A percentile compares a stretch with the other conserved stretches of the same genome.
Evolutionary conservation across 2,888 invertebrate genomes (phyloP).

Genomic region (Frankliniella intonsa): DNA sequence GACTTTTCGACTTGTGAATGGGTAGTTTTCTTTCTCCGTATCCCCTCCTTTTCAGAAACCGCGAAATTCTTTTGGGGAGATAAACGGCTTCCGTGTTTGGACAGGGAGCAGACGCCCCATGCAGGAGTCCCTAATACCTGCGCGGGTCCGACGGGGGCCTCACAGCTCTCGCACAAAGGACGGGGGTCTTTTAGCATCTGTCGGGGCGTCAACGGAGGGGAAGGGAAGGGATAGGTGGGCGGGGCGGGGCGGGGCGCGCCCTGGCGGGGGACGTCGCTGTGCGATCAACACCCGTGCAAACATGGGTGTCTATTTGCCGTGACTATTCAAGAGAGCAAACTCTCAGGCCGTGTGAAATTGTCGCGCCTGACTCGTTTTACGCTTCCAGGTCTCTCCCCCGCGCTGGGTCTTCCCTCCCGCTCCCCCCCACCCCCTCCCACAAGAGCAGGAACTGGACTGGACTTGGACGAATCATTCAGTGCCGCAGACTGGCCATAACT

Average conservation of each 20-base stretch:
- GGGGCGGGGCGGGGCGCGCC: background rate
- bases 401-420: background rate
- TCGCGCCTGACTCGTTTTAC: no score
- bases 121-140: background rate
- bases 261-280: background rate
- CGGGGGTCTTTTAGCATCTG: background rate
- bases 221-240: background rate
- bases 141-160: background rate
- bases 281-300: background rate
- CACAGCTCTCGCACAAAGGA: background rate
- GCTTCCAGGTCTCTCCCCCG: background rate
- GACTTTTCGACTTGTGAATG: background rate
- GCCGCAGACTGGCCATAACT: no score
- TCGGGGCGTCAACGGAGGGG: background rate
- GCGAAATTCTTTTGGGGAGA: background rate
- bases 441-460: background rate
- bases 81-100: background rate
- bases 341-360: no score
- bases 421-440: background rate
- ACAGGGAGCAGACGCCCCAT: background rate
- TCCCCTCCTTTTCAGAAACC: background rate
- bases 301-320: background rate
- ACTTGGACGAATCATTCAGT: background rate
- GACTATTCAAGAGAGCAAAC: background rate
- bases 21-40: background rate